Conservation (phyloP, 2,797 vertebrate species). For the Anguilla anguilla region DNA sequence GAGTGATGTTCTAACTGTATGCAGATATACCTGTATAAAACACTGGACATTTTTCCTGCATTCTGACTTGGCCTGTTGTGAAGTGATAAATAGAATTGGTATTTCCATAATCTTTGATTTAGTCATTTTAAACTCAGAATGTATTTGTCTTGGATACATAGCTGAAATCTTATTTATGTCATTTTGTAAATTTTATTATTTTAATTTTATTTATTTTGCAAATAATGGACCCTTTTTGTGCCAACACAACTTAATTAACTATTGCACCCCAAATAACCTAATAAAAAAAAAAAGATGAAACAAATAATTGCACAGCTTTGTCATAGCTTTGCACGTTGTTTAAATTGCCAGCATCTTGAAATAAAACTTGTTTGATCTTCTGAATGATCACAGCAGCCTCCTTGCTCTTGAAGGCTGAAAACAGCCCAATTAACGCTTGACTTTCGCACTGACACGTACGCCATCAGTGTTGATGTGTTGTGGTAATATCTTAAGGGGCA, state of each 20-base stretch:
- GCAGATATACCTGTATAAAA: neutral
- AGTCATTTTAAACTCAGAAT: neutral
- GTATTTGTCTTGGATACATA: neutral
- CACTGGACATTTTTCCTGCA: neutral
- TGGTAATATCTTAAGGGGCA: slow-evolving; percentile 45
- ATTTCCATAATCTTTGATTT: neutral
- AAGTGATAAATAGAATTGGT: neutral
- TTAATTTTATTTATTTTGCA: neutral
- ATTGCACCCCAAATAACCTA: neutral
- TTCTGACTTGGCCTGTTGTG: neutral
- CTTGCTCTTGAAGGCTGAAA: slow-evolving; percentile 7
- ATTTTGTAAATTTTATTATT: neutral
- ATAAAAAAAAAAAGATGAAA: neutral
- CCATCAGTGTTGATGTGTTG: slow-evolving; percentile 10
- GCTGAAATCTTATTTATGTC: neutral
- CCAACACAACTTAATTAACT: neutral
- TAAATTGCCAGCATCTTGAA: neutral
- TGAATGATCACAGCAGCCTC: neutral
- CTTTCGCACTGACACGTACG: slow-evolving; percentile 12
- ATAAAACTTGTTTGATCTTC: neutral
- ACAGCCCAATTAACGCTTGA: slow-evolving; percentile 4
- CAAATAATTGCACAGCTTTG: neutral
- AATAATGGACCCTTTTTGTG: neutral
- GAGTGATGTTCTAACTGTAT: neutral
- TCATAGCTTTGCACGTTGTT: neutral